Conservation (phyloP, 2,113 vertebrate species). For the Drymodes brunneopygia region DNA sequence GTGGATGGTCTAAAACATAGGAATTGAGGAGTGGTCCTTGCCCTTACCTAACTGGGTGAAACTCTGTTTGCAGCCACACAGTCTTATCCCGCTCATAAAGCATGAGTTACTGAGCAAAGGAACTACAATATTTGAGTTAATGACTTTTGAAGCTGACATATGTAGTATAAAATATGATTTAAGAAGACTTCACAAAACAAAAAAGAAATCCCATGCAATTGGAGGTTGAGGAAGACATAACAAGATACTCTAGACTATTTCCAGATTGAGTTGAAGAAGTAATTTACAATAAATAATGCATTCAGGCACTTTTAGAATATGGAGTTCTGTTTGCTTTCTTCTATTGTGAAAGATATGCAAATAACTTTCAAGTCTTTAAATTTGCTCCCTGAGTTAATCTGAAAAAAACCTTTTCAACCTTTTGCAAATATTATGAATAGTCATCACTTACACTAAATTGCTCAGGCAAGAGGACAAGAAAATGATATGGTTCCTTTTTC, state of each 20-base stretch:
- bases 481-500: not conserved
- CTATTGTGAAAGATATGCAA: not conserved
- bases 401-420: not conserved
- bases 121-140: not conserved
- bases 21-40: not conserved
- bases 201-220: not conserved
- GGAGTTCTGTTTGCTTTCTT: not conserved
- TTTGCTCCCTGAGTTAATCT: not conserved
- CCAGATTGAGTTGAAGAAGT: not conserved
- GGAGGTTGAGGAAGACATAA: not conserved
- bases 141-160: not conserved
- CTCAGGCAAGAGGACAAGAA: not conserved
- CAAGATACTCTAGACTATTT: not conserved
- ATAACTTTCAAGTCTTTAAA: not conserved
- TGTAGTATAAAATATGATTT: not conserved
- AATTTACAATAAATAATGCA: not conserved
- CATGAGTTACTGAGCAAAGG: not conserved
- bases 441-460: not conserved
- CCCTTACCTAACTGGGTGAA: not conserved
- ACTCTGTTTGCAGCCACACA: not conserved
- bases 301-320: not conserved
- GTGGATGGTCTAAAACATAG: accelerated
- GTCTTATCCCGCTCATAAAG: not conserved
- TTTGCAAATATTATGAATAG: not conserved
- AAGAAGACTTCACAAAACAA: not conserved